These are phyloP conservation scores for Cynopterus sphinx DNA, from an alignment of 2,797 vertebrate genomes.

Conservation along the genomic window DNA sequence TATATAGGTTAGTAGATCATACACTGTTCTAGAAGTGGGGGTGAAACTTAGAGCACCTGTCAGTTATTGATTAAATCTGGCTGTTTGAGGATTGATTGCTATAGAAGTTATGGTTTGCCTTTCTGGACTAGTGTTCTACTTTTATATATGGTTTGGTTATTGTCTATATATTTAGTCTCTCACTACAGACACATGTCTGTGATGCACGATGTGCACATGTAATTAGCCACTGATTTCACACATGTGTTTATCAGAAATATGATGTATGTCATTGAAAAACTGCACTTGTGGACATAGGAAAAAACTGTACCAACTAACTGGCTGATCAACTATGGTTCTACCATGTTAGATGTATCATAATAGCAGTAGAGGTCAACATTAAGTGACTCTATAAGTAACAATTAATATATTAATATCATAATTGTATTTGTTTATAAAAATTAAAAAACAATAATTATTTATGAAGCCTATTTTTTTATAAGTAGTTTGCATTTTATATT, in stretches of 20 bases:
- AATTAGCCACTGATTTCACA: not conserved
- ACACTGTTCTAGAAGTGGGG: not conserved
- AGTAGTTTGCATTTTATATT: not conserved
- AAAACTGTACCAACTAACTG: not conserved
- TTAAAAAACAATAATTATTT: not conserved
- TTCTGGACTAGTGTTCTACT: not conserved
- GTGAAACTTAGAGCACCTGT: not conserved
- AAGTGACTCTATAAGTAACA: not conserved
- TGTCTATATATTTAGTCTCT: not conserved
- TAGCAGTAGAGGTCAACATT: not conserved
- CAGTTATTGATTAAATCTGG: not conserved
- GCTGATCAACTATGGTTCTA: not conserved
- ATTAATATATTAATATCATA: not conserved
- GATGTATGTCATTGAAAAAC: not conserved
- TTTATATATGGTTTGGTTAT: not conserved
- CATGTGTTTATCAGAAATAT: not conserved
- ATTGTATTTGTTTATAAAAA: not conserved
- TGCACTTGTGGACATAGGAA: not conserved
- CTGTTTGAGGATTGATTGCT: not conserved
- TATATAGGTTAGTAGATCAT: not conserved
- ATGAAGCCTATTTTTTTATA: not conserved
- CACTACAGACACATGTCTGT: not conserved
- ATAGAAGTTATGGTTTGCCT: not conserved
- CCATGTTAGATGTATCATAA: not conserved
- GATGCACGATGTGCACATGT: not conserved